Percentiles rank a stretch among this genome's conserved stretches.
These are phyloP conservation scores for Asbolus verrucosus DNA, from an alignment of 1,140 invertebrate genomes.

Conservation along the genomic window DNA sequence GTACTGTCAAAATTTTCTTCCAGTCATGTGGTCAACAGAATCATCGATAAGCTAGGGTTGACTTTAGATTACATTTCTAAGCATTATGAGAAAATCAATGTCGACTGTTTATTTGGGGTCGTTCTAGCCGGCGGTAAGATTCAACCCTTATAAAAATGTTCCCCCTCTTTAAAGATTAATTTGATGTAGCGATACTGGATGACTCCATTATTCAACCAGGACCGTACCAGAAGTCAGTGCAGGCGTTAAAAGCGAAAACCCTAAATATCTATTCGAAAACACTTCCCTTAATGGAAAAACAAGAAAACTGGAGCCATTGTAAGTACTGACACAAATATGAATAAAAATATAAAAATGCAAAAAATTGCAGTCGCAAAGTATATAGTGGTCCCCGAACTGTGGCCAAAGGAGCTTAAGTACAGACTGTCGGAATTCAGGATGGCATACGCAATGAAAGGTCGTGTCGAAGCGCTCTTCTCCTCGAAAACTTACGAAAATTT, in stretches of 20 bases:
- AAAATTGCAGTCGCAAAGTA: constrained; percentile 19
- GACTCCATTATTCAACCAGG: constrained; percentile 1
- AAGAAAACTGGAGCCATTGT: constrained; percentile 17
- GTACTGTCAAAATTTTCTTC: constrained; percentile 16
- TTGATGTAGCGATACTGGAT: background rate
- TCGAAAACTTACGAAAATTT: constrained; percentile 1
- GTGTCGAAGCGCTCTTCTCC: constrained; percentile 4
- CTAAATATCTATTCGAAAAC: constrained; percentile 12
- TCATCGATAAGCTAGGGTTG: background rate
- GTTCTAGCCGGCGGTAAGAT: constrained; percentile 49
- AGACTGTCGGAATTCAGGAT: constrained; percentile 21
- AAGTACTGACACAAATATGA: too few species aligned
- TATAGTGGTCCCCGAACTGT: constrained; percentile 45
- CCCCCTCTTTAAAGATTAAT: background rate
- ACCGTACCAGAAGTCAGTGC: background rate
- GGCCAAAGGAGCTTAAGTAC: constrained; percentile 47
- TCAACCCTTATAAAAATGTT: background rate
- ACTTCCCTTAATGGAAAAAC: background rate
- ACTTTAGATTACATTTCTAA: constrained; percentile 49
- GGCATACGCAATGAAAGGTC: background rate
- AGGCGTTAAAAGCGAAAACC: background rate
- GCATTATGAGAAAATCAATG: constrained; percentile 48
- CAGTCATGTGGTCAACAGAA: constrained; percentile 46
- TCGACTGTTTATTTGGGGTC: constrained; percentile 55
- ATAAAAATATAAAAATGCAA: too few species aligned